Percentiles rank a stretch among this genome's conserved stretches.
These are phyloP conservation scores for Diploptera punctata DNA, from an alignment of 2,888 invertebrate species.

Conservation along the genomic window DNA sequence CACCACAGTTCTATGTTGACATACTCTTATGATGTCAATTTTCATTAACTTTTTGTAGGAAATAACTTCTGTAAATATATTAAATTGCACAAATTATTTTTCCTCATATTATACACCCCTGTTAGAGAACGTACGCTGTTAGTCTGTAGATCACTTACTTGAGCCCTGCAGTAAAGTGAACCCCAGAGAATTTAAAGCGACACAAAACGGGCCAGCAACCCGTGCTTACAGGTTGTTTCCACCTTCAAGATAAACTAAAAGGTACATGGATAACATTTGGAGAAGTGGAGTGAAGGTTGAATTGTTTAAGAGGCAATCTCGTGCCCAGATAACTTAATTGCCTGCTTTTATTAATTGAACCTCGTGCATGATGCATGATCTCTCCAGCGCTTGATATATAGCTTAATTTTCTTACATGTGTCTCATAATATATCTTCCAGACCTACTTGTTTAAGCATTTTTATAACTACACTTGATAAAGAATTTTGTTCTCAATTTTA, in stretches of 20 bases:
- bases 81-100: no score
- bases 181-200: slow-evolving; percentile 1
- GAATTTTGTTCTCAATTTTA: no score
- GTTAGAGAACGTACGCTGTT: neutral
- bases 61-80: no score
- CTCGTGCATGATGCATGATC: neutral
- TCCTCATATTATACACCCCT: slow-evolving; percentile 15
- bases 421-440: neutral
- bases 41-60: no score
- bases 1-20: no score
- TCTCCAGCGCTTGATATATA: neutral
- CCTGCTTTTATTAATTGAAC: neutral
- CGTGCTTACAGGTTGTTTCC: neutral
- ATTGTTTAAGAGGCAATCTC: neutral
- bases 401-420: neutral
- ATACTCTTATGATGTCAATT: no score
- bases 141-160: neutral
- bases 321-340: neutral
- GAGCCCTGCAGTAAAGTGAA: neutral
- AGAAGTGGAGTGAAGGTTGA: neutral
- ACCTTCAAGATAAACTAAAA: neutral
- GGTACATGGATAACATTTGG: neutral
- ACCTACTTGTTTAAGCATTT: neutral
- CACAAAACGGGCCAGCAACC: neutral
- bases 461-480: no score